These are phyloP conservation scores for Ceuthmochares aereus DNA, from an alignment of 2,113 vertebrate genomes.

Conservation along the genomic window DNA sequence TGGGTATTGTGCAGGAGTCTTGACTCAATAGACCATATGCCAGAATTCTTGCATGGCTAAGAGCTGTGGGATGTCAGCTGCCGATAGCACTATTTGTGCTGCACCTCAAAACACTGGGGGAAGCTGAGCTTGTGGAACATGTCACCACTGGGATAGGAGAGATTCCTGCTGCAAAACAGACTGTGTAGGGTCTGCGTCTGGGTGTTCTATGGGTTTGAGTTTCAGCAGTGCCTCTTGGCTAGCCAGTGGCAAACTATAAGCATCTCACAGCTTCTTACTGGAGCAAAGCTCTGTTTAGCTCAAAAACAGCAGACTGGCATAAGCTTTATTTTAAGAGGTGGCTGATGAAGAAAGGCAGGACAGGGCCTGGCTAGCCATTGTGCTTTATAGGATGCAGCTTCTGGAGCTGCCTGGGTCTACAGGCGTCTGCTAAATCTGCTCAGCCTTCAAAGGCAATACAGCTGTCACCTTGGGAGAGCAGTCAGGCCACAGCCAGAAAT, in stretches of 20 bases:
- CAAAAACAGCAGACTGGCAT: not conserved
- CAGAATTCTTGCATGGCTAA: rapidly evolving
- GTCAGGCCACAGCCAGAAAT: not conserved
- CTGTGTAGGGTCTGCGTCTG: not conserved
- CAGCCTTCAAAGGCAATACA: not conserved
- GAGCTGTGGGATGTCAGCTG: not conserved
- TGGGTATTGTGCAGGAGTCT: not conserved
- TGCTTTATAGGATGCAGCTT: not conserved
- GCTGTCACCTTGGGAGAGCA: not conserved
- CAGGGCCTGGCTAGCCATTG: not conserved
- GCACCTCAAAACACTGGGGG: not conserved
- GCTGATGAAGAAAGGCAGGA: not conserved
- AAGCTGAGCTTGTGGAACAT: not conserved
- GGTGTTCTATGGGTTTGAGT: not conserved
- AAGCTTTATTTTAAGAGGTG: not conserved
- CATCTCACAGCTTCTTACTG: rapidly evolving
- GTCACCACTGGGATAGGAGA: not conserved
- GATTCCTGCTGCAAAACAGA: not conserved
- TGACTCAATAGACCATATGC: not conserved
- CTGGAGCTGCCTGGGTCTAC: not conserved
- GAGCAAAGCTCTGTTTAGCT: not conserved
- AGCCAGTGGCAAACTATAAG: not conserved
- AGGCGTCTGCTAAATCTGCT: not conserved
- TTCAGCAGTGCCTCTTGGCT: not conserved
- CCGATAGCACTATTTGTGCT: not conserved